These are phyloP conservation scores for Athalia cordata DNA, from an alignment of 2,888 invertebrate genomes.

Conservation along the genomic window DNA sequence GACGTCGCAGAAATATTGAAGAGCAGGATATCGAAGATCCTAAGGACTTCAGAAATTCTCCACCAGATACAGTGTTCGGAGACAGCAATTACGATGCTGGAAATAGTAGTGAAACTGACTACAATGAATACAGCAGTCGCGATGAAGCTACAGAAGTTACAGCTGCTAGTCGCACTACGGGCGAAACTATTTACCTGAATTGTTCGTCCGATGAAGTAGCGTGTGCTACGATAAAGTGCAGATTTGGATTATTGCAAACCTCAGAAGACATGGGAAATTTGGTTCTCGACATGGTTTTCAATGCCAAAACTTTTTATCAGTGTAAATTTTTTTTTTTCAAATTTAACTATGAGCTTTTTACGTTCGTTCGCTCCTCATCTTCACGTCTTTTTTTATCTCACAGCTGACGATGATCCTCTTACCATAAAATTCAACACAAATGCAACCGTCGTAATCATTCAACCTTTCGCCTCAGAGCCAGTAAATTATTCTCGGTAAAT, in stretches of 20 bases:
- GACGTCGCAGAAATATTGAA: background rate
- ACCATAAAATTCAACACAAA: constrained; percentile 5
- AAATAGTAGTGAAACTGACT: background rate
- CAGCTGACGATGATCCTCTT: constrained; percentile 8
- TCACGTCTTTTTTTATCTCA: background rate
- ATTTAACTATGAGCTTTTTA: background rate
- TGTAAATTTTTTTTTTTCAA: background rate
- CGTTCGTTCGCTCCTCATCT: background rate
- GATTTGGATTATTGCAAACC: constrained; percentile 54
- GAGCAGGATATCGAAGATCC: too few relatives aligned
- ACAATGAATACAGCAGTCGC: background rate
- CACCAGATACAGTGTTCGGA: background rate
- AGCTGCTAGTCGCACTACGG: background rate
- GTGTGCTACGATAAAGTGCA: constrained; percentile 57
- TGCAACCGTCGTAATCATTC: background rate
- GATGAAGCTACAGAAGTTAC: background rate
- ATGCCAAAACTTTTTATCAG: constrained; percentile 50
- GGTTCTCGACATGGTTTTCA: constrained; percentile 53
- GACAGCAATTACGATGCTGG: background rate
- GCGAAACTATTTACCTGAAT: constrained; percentile 54
- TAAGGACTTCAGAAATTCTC: too few relatives aligned
- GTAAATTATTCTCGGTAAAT: constrained; percentile 1
- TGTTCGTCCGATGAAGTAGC: constrained; percentile 55
- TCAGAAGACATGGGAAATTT: constrained; percentile 57
- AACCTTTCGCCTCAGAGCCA: background rate